Evolutionary conservation across 2,113 vertebrate species (phyloP).

Genomic region (Clinocottus analis): DNA sequence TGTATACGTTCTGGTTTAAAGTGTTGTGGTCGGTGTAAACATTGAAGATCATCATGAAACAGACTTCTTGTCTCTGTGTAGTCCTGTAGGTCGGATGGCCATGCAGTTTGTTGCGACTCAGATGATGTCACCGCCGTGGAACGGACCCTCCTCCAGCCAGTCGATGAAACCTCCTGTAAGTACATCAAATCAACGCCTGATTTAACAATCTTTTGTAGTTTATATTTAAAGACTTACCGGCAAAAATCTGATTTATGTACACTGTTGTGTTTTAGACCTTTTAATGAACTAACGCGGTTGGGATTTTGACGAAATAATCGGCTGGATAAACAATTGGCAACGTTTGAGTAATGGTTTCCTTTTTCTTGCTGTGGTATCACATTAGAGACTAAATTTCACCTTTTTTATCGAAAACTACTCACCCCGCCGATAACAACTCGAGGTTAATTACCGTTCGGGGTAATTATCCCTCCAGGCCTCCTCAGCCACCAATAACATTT

Average conservation of each 20-base stretch:
- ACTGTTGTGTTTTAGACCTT: background rate
- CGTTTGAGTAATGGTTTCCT: background rate
- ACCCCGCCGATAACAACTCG: background rate
- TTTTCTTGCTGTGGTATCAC: background rate
- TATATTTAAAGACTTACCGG: background rate
- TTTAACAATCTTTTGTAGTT: background rate
- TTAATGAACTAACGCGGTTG: background rate
- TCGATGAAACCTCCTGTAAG: conserved; percentile 80
- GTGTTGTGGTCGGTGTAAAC: background rate
- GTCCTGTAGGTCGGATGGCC: conserved; percentile 94
- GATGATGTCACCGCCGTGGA: conserved; percentile 90
- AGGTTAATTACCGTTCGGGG: conserved; percentile 2
- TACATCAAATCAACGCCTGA: background rate
- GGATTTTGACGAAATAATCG: background rate
- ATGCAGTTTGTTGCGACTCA: conserved; percentile 94
- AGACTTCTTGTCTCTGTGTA: conserved; percentile 61
- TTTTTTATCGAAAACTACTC: background rate
- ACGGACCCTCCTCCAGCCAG: conserved; percentile 80
- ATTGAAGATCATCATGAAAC: background rate
- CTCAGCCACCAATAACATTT: background rate
- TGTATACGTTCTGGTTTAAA: background rate
- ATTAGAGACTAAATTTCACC: too few species aligned
- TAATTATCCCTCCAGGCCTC: conserved; percentile 1
- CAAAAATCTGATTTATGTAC: background rate
- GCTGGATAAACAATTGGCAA: background rate